Percentiles rank a stretch among this genome's conserved stretches.
These are phyloP conservation scores for Aelia acuminata DNA, from an alignment of 2,888 invertebrate genomes.

Conservation along the genomic window DNA sequence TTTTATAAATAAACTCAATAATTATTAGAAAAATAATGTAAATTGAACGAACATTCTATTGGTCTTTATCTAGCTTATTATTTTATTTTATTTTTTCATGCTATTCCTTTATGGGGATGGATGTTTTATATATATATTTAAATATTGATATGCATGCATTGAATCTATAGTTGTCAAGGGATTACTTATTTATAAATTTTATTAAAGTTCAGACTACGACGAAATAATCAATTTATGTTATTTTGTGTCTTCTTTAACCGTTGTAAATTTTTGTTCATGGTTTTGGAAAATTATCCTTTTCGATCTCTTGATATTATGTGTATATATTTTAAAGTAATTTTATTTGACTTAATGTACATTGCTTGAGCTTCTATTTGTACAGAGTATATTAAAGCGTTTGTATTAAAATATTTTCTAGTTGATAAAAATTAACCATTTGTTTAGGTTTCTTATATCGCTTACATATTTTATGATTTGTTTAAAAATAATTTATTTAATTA, in stretches of 20 bases:
- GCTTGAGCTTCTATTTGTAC: background rate
- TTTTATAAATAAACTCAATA: no score
- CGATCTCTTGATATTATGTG: background rate
- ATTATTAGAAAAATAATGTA: background rate
- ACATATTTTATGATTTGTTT: background rate
- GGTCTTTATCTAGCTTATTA: background rate
- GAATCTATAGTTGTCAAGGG: background rate
- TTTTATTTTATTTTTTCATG: background rate
- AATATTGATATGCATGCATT: background rate
- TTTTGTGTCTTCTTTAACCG: background rate
- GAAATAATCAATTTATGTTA: background rate
- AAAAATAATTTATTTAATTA: background rate
- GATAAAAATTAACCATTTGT: background rate
- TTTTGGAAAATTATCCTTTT: background rate
- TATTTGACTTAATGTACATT: background rate
- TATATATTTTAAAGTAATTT: background rate
- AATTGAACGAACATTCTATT: background rate
- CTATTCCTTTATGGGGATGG: background rate
- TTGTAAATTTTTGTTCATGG: background rate
- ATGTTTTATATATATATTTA: background rate
- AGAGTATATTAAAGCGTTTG: conserved; percentile 8
- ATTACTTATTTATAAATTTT: background rate
- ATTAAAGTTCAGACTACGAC: background rate
- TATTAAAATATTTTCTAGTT: background rate
- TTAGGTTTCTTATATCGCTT: background rate